Conservation (phyloP, 2,888 invertebrate species). For the Trichacis sp. region DNA sequence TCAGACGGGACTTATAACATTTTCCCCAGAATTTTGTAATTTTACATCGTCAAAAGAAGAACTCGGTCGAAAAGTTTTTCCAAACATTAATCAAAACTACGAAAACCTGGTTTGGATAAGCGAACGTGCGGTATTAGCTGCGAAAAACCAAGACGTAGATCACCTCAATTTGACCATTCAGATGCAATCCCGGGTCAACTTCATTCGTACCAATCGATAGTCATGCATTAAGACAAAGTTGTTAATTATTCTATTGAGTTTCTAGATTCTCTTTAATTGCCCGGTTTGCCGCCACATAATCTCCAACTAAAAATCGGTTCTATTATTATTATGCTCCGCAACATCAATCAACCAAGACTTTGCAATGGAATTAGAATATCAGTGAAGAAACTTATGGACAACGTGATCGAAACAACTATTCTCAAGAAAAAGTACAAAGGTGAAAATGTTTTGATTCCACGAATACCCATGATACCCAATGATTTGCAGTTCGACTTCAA, state of each 20-base stretch:
- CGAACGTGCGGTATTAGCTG: slow-evolving; percentile 46
- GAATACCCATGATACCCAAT: too few relatives aligned
- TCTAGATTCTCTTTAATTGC: background rate
- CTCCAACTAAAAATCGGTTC: slow-evolving; percentile 5
- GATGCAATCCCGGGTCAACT: background rate
- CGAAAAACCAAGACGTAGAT: slow-evolving; percentile 9
- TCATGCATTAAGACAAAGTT: background rate
- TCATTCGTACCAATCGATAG: background rate
- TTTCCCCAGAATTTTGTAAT: slow-evolving; percentile 57
- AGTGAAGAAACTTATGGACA: too few relatives aligned
- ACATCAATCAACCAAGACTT: slow-evolving; percentile 30
- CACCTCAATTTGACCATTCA: background rate
- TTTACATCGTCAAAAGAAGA: slow-evolving; percentile 48
- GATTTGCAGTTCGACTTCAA: too few relatives aligned
- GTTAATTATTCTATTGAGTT: background rate
- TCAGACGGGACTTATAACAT: slow-evolving; percentile 49
- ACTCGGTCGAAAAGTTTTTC: slow-evolving; percentile 52
- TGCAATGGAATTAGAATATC: slow-evolving; percentile 25
- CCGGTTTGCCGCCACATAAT: background rate
- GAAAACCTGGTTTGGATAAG: slow-evolving; percentile 51
- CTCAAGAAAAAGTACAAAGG: background rate
- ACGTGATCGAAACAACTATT: background rate
- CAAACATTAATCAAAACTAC: slow-evolving; percentile 52
- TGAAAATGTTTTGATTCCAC: too few relatives aligned
- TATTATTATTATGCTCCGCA: slow-evolving; percentile 32